Conservation (phyloP, 2,888 invertebrate species). For the Lamellibrachia columna region DNA sequence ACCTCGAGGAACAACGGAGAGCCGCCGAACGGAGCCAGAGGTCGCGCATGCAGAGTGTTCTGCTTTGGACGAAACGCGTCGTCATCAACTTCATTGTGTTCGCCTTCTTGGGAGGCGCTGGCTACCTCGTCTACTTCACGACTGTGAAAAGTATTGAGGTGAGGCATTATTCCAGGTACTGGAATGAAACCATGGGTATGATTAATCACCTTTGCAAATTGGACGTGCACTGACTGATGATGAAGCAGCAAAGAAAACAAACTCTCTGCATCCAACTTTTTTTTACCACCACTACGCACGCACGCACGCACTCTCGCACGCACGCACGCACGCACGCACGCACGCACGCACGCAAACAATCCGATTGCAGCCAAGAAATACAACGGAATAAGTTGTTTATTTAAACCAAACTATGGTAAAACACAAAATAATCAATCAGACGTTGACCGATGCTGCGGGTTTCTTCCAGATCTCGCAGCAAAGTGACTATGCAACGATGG, state of each 20-base stretch:
- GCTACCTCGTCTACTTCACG: slow-evolving; percentile 59
- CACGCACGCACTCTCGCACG: too few relatives aligned
- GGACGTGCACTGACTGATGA: background rate
- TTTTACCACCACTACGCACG: too few relatives aligned
- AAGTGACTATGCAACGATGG: background rate
- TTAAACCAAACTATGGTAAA: too few relatives aligned
- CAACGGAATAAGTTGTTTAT: too few relatives aligned
- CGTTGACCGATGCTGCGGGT: background rate
- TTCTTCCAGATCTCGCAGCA: background rate
- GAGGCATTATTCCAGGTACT: background rate
- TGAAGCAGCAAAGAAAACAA: too few relatives aligned
- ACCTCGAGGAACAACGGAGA: background rate
- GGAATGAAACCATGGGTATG: background rate
- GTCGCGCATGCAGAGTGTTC: slow-evolving; percentile 70
- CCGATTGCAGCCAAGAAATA: too few relatives aligned
- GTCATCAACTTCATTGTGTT: slow-evolving; percentile 78
- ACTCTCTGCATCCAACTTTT: too few relatives aligned
- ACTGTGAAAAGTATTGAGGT: slow-evolving; percentile 22
- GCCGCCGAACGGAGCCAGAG: background rate
- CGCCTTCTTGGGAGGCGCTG: slow-evolving; percentile 71
- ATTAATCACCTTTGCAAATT: background rate
- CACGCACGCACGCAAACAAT: too few relatives aligned
- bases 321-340: too few relatives aligned
- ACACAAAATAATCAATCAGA: background rate
- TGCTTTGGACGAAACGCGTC: slow-evolving; percentile 75